Evolutionary conservation across 2,888 invertebrate species (phyloP).

Genomic region (Ophion ventricosus): DNA sequence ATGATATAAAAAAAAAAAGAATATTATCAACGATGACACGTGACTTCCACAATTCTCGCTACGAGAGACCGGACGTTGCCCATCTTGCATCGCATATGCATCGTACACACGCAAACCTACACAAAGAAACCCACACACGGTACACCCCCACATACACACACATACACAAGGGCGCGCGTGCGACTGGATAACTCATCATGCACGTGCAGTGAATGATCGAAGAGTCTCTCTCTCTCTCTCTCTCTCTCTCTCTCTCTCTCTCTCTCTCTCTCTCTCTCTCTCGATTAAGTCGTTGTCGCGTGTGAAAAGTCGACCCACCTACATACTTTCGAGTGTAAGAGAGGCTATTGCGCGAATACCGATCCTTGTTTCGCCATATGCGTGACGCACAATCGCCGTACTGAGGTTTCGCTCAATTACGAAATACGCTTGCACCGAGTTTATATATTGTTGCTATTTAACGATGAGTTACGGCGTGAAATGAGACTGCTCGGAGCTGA

Average conservation of each 20-base stretch:
- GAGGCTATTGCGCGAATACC: conserved; percentile 20
- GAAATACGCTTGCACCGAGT: neutral
- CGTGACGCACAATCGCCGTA: conserved; percentile 7
- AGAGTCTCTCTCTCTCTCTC: conserved; percentile 55
- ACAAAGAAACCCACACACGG: too few species aligned
- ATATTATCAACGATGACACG: conserved; percentile 40
- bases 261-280: conserved; percentile 35
- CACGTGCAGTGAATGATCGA: conserved; percentile 27
- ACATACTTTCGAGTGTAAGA: conserved; percentile 34
- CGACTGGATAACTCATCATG: conserved; percentile 17
- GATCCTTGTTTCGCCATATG: conserved; percentile 40
- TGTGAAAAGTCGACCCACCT: conserved; percentile 65
- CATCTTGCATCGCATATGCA: conserved; percentile 33
- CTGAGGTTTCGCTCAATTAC: conserved; percentile 5
- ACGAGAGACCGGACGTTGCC: conserved; percentile 53
- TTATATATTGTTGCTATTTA: too few species aligned
- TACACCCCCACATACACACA: neutral
- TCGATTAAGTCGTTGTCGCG: conserved; percentile 64
- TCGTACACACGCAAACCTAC: conserved; percentile 17
- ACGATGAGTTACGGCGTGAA: too few species aligned
- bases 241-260: conserved; percentile 52
- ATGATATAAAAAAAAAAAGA: neutral
- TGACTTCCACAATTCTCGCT: conserved; percentile 51
- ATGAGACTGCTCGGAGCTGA: too few species aligned
- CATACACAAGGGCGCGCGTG: neutral